A percentile compares a stretch with the other conserved stretches of the same genome.
phyloP scores from a whole-genome alignment of 2,797 vertebrate genomes.

The Tinamus major region DNA sequence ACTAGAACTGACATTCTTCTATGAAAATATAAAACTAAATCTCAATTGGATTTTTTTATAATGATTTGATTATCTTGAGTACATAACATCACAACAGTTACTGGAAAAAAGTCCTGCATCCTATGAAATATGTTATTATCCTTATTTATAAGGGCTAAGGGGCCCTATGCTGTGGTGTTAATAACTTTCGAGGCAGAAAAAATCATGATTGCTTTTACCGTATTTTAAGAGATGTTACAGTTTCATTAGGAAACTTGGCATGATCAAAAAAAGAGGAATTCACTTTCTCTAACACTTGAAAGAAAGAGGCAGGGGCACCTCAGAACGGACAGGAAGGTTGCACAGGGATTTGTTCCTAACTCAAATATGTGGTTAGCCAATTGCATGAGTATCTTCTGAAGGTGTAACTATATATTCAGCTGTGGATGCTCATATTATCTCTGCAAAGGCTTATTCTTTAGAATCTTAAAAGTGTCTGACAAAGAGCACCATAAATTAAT shows the following conservation, averaged over 20 bases:
- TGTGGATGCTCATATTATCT: not conserved
- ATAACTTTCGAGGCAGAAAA: not conserved
- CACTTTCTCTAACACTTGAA: not conserved
- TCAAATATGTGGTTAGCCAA: not conserved
- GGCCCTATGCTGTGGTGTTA: not conserved
- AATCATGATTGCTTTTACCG: not conserved
- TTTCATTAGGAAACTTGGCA: not conserved
- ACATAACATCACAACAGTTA: not conserved
- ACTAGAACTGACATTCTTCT: not conserved
- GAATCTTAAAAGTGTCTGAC: not conserved
- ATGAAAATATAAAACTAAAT: not conserved
- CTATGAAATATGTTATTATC: not conserved
- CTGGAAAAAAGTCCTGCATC: not conserved
- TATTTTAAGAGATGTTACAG: not conserved
- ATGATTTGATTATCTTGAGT: not conserved
- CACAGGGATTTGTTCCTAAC: not conserved
- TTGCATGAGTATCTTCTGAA: not conserved
- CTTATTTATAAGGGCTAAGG: not conserved
- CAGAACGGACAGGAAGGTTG: not conserved
- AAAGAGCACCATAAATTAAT: not conserved
- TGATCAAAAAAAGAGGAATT: not conserved
- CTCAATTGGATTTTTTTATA: too few species aligned
- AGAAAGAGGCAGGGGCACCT: not conserved
- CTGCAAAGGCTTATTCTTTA: not conserved
- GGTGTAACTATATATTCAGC: not conserved